Evolutionary conservation across 2,888 invertebrate species (phyloP), one percentile per base, ranked within the genome.

Genomic region (Heteropelma amictum): DNA sequence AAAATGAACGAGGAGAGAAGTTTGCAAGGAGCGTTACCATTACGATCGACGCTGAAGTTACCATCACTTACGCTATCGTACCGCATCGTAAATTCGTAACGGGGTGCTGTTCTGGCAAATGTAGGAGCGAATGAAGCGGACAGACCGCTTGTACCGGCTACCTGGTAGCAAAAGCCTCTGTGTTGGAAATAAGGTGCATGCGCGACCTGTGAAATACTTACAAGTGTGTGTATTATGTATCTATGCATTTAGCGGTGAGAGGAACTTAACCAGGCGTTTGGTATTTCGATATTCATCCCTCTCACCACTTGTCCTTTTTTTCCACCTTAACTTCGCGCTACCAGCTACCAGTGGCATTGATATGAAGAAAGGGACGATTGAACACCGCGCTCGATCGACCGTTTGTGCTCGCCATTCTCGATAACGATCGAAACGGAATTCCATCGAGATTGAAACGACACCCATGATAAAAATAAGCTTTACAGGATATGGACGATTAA

Each of bases 31-130:
- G 68, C 68, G 74, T 78, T 74, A 74, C 73, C 68, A 73, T 73
- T 68, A 63, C 68, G 64, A 70, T 70, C 74, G 65, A 65, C 60
- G 60, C 54, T 28, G 65, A 30, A 61, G 75, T 75, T 75, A 75
- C 71, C 75, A 75, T 75, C 75, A 49, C 65, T 75, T 71, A 67
- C 21, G 61, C 61, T 71, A 75, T 75, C 71, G 54, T 63, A 67
- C 61, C 49, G 49, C 45, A 67, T 75, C 75, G 75, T 75, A 75
- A 75, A 75, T 75, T 75, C 75, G 75, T 67, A 75, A 70, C 70
- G n/a, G 60, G 70, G 45, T 45, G 71, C 58, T 45, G 58, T 53
- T 30, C 54, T 51, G 19, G 63, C 49, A 21, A 70, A 49, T 61
- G 61, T 63, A 21, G 8, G 7, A 58, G 40, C 49, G 17, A 68